Percentiles rank a stretch among this genome's conserved stretches.
Conservation (phyloP, 1,140 invertebrate genomes). For the Ephestia elutella region DNA sequence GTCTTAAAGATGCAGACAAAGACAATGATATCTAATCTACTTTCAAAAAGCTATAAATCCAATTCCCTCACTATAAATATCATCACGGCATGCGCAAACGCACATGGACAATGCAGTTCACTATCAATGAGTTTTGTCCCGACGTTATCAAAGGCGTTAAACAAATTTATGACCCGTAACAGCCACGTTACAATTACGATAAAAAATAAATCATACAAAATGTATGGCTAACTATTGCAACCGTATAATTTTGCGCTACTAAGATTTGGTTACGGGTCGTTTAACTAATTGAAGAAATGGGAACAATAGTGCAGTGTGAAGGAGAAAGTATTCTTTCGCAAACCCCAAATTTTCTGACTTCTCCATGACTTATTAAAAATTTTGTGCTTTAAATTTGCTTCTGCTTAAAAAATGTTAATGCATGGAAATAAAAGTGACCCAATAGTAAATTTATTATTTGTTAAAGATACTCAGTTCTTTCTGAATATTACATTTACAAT, state of each 20-base stretch:
- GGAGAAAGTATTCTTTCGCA: constrained; percentile 1
- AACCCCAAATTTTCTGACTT: constrained; percentile 1
- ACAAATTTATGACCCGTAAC: constrained; percentile 49
- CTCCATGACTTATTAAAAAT: background rate
- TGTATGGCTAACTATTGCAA: constrained; percentile 17
- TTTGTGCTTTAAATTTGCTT: background rate
- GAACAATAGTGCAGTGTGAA: constrained; percentile 8
- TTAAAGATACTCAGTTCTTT: background rate
- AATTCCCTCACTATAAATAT: constrained; percentile 16
- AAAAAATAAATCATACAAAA: constrained; percentile 35
- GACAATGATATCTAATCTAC: background rate
- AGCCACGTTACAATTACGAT: constrained; percentile 36
- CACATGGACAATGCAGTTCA: constrained; percentile 27
- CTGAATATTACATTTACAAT: background rate
- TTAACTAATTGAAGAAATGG: constrained; percentile 22
- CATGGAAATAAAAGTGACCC: too few species aligned
- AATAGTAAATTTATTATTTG: background rate
- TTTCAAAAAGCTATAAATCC: constrained; percentile 23
- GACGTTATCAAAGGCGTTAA: constrained; percentile 38
- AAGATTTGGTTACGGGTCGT: constrained; percentile 27
- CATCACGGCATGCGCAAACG: constrained; percentile 22
- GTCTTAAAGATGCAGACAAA: background rate
- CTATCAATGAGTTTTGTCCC: constrained; percentile 25
- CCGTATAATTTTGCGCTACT: constrained; percentile 22
- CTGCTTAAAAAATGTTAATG: too few species aligned